Evolutionary conservation across 1,140 invertebrate species (phyloP), one percentile per base, ranked within the genome.

Genomic region (Drosophila sp.): DNA sequence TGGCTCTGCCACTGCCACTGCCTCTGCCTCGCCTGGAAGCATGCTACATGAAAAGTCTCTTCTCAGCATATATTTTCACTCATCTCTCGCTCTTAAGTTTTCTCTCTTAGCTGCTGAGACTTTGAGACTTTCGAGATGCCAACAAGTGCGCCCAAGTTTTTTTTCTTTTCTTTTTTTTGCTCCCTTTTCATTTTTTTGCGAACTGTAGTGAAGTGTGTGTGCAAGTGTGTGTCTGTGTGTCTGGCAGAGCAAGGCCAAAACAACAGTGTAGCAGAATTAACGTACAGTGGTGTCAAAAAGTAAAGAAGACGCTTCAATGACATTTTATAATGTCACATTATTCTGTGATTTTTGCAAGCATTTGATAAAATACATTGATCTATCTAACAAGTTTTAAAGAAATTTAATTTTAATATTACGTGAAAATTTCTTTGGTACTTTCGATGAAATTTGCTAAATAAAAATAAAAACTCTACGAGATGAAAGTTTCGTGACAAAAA

Each of bases 121-220:
- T 38, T 5, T 13, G 61, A 70, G 21, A 21, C 21, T 45, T 54
- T 62, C 27, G 45, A 79, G 82, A 87, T 87, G 83, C 82, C 82
- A 87, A 87, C 82, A 87, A 87, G 82, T 87, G 82, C 82, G 79
- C 64, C 80, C 25, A 73, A 57, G 65, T 75, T 81, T 74, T 72
- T 69, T 73, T 14, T 40, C 61, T 43, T 56, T 74, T 70, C 14
- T n/a, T 45, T 62, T 54, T 29, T 40, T 41, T 16, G 38, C 18
- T n/a, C n/a, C n/a, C n/a, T 46, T 11, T 57, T 45, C 36, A 7
- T 34, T 8, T 45, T 61, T 50, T 32, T 36, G 27, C 50, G 40
- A 29, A 36, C 40, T 25, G 11, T 32, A 32, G 53, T 36, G 7
- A n/a, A n/a, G 43, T 36, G 43, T 34, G 45, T 40, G 53, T 56